Conservation (phyloP, 2,797 vertebrate species). For the Tapera naevia region DNA sequence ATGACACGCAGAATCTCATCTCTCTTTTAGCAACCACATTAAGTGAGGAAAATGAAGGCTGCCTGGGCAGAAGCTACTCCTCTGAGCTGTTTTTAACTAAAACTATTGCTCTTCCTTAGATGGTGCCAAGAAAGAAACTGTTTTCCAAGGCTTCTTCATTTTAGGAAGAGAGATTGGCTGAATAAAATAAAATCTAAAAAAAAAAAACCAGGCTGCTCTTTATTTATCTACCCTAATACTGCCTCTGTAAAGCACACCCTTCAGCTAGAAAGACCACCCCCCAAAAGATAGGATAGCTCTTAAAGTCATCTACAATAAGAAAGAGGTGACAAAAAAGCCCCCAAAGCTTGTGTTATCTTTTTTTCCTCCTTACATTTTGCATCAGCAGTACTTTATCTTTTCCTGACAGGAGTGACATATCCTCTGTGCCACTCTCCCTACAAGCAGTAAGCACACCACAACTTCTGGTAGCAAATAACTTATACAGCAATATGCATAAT, state of each 20-base stretch:
- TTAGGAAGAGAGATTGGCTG: neutral
- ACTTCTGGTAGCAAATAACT: slow-evolving; percentile 41
- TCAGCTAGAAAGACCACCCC: neutral
- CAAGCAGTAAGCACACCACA: neutral
- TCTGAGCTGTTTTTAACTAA: neutral
- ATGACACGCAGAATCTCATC: neutral
- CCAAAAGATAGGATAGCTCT: neutral
- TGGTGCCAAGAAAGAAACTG: neutral
- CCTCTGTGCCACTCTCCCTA: slow-evolving; percentile 16
- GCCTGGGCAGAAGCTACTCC: neutral
- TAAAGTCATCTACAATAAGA: neutral
- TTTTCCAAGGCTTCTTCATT: neutral
- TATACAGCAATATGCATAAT: slow-evolving; percentile 19
- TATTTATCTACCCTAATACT: neutral
- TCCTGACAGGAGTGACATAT: slow-evolving; percentile 19
- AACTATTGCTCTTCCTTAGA: neutral
- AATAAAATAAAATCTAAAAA: neutral
- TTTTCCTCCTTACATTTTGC: slow-evolving; percentile 16
- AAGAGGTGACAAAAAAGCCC: neutral
- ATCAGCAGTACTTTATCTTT: slow-evolving; percentile 42
- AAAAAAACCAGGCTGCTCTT: neutral
- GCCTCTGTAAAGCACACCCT: neutral
- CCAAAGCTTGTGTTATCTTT: neutral
- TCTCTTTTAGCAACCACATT: neutral
- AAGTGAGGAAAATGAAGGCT: neutral